These are phyloP conservation scores for Coracias cyanogaster DNA, from an alignment of 2,797 vertebrate genomes.

Conservation along the genomic window DNA sequence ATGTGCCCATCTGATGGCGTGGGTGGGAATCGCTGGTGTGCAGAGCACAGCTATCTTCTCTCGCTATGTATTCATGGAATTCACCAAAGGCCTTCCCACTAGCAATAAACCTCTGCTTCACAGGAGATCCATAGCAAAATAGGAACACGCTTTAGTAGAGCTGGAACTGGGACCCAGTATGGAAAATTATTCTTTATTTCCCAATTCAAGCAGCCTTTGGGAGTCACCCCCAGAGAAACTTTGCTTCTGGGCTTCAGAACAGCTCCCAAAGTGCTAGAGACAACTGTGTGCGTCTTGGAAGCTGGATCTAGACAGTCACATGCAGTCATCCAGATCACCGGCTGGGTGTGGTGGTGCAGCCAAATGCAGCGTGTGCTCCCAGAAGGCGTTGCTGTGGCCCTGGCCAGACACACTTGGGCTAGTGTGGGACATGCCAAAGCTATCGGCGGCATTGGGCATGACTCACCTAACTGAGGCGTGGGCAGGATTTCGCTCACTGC, in stretches of 20 bases:
- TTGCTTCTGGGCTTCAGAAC: background rate
- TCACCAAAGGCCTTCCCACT: background rate
- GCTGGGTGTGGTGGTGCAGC: background rate
- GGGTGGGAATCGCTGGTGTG: background rate
- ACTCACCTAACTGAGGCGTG: background rate
- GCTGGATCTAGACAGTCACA: fast-evolving
- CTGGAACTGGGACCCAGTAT: background rate
- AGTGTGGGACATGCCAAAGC: background rate
- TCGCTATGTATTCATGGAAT: background rate
- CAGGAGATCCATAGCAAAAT: background rate
- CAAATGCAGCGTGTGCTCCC: background rate
- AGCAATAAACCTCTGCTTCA: background rate
- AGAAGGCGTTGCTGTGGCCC: background rate
- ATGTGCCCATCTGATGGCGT: background rate
- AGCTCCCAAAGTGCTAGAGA: background rate
- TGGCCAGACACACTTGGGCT: background rate
- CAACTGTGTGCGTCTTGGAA: background rate
- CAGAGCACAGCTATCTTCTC: background rate
- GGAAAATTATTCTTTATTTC: background rate
- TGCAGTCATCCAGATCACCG: background rate
- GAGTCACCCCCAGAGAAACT: background rate
- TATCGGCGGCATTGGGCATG: background rate
- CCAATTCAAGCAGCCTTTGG: background rate
- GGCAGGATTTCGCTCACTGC: background rate
- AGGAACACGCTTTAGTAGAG: background rate